phyloP scores from a whole-genome alignment of 2,888 invertebrate genomes.

The Hartigia nigra region DNA sequence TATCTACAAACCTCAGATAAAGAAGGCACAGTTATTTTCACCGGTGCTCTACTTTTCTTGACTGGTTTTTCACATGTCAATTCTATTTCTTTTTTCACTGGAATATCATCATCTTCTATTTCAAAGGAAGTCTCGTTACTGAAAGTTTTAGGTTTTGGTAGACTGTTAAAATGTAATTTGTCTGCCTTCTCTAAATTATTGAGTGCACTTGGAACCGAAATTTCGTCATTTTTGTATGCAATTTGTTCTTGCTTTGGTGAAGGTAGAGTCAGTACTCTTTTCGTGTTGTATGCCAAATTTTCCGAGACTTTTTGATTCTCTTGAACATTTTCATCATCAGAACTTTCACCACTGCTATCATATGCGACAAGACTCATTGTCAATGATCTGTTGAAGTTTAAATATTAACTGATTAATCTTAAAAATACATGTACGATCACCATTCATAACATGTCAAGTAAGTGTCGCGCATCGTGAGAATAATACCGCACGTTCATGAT shows the following conservation, averaged over 20 bases:
- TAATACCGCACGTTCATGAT: neutral
- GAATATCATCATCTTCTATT: constrained; percentile 75
- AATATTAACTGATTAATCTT: neutral
- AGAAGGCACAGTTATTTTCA: constrained; percentile 77
- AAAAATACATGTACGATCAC: neutral
- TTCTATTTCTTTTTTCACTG: constrained; percentile 50
- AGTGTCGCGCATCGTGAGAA: neutral
- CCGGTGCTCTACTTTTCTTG: constrained; percentile 65
- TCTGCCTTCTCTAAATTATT: constrained; percentile 2
- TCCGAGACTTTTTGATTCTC: constrained; percentile 16
- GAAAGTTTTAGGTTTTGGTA: constrained; percentile 68
- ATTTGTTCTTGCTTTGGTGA: constrained; percentile 44
- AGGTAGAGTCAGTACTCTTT: constrained; percentile 2
- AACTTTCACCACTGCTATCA: constrained; percentile 58
- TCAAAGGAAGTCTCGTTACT: constrained; percentile 42
- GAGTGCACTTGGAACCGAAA: neutral
- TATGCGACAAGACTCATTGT: constrained; percentile 60
- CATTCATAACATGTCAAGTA: neutral
- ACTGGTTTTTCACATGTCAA: constrained; percentile 34
- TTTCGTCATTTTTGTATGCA: constrained; percentile 43
- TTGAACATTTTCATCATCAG: constrained; percentile 48
- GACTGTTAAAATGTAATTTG: constrained; percentile 47
- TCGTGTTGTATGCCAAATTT: constrained; percentile 11
- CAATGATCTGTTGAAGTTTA: neutral
- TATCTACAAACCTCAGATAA: constrained; percentile 70